phyloP scores from a whole-genome alignment of 2,888 invertebrate genomes.

The Ethmia dodecea region DNA sequence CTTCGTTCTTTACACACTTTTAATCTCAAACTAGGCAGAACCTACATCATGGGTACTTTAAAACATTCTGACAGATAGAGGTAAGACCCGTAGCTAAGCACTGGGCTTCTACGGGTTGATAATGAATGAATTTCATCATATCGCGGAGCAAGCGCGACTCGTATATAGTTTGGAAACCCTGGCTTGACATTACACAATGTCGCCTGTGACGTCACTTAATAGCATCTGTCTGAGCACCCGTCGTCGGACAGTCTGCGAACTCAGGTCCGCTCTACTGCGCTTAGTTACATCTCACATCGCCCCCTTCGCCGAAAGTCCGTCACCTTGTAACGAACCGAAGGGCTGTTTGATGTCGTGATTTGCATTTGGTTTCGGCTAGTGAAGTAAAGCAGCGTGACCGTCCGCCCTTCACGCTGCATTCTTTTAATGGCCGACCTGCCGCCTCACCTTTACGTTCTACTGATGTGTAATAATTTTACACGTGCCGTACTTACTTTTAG shows the following conservation, averaged over 20 bases:
- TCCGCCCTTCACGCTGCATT: constrained; percentile 36
- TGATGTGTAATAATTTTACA: no score
- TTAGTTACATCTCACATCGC: background rate
- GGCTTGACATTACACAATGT: constrained; percentile 52
- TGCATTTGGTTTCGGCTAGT: background rate
- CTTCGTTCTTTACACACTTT: no score
- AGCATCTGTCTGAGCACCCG: constrained; percentile 31
- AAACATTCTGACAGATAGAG: no score
- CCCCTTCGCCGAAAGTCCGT: background rate
- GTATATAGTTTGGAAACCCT: no score
- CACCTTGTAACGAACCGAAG: background rate
- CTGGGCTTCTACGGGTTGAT: no score
- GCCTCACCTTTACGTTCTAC: constrained; percentile 7
- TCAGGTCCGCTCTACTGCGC: background rate
- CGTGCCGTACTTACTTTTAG: no score
- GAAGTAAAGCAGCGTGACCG: constrained; percentile 9
- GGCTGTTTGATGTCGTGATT: background rate
- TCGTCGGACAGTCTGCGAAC: constrained; percentile 57
- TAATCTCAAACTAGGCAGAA: no score
- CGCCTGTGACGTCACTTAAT: constrained; percentile 58
- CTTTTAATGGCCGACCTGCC: constrained; percentile 15
- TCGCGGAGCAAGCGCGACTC: no score
- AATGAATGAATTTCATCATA: no score
- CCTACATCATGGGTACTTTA: no score
- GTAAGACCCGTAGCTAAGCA: no score